Evolutionary conservation across 37 sponge, comb jelly and placozoan species (phyloP), one percentile per base, ranked within the genome.

Genomic region (Mnemiopsis leidyi): DNA sequence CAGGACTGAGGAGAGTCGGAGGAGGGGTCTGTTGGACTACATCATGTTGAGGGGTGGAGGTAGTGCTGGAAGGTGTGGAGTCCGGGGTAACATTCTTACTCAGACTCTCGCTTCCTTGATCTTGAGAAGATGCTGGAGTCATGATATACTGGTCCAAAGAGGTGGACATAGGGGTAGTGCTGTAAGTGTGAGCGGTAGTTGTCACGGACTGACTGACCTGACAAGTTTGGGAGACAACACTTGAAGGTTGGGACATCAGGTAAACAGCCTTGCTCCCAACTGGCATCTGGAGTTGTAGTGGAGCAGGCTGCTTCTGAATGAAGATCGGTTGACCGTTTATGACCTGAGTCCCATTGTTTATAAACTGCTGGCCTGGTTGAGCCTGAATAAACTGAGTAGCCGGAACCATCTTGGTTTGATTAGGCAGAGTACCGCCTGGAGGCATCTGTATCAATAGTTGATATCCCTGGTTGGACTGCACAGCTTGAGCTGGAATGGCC

Each of bases 371-470:
- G 1, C 82, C 82, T 5, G 82, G 82, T 5, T n/a, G 30, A 20
- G 82, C 82, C 3, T 79, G 35, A 23, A 79, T 79, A 79, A 79
- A 23, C 36, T 79, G 82, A 36, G 35, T 32, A 33, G 37, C 82
- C 2, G 82, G 82, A 7, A 79, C 37, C 33, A 79, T 33, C 37
- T 32, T 35, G 9, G 82, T 35, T 21, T 79, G 82, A 7, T 28
- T 79, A 18, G 37, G 37, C 37, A 35, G 23, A 20, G 21, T 35
- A 7, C 37, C 37, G 3, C 82, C 82, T 9, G 82, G 82, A 23
- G 82, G 82, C 37, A 79, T 35, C 82, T 79, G 82, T 23, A 79
- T 79, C 33, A 79, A 36, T 0, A 79, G 38, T 29, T 79, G 82
- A 33, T 79, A 79, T 16, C 82, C 82, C 36, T 79, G 35, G 29